phyloP scores from a whole-genome alignment of 2,113 vertebrate species.

The Catharus bicknelli region DNA sequence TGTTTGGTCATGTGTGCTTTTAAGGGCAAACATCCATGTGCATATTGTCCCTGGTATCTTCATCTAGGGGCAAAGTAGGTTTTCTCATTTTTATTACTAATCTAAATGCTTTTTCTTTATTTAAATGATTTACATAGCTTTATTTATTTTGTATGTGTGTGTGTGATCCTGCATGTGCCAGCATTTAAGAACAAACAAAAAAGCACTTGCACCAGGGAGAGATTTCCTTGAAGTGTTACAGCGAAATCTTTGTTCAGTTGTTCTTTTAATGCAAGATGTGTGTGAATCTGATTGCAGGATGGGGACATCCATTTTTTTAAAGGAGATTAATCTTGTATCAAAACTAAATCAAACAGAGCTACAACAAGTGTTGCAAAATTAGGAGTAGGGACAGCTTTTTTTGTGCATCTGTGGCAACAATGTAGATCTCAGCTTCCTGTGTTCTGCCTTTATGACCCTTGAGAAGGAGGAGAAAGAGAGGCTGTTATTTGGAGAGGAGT shows the following conservation, averaged over 20 bases:
- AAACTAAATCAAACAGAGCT: too few relatives aligned
- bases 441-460: neutral
- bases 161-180: neutral
- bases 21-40: rapidly evolving
- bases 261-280: neutral
- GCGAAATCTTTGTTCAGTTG: neutral
- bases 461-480: neutral
- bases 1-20: neutral
- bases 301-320: neutral
- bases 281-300: neutral
- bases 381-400: neutral
- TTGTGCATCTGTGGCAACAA: neutral
- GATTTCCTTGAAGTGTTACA: neutral
- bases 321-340: neutral
- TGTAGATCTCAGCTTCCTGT: neutral
- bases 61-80: neutral
- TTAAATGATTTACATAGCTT: neutral
- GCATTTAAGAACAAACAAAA: neutral
- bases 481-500: neutral
- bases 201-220: rapidly evolving
- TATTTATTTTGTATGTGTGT: neutral
- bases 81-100: neutral
- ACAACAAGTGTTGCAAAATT: neutral
- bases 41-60: neutral
- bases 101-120: neutral